phyloP scores from a whole-genome alignment of 2,888 invertebrate genomes.

The Parelbella ahira region DNA sequence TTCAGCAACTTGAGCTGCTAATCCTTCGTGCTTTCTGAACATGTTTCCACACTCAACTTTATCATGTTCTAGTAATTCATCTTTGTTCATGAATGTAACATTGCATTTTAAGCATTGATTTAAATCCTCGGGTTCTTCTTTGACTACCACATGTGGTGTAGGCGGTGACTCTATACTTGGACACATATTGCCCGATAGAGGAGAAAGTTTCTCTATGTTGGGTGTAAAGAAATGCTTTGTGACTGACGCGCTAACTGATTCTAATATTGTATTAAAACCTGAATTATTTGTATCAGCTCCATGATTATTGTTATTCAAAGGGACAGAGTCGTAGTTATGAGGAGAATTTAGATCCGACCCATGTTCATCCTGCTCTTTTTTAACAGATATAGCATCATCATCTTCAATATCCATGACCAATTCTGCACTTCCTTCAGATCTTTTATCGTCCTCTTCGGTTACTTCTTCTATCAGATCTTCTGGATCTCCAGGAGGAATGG shows the following conservation, averaged over 20 bases:
- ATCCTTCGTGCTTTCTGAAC: conserved; percentile 84
- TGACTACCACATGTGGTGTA: conserved; percentile 49
- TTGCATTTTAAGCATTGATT: conserved; percentile 82
- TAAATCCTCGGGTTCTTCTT: conserved; percentile 62
- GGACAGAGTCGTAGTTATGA: conserved; percentile 55
- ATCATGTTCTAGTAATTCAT: conserved; percentile 86
- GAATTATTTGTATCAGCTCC: conserved; percentile 76
- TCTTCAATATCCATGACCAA: conserved; percentile 86
- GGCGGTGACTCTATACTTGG: conserved; percentile 58
- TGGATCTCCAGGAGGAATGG: conserved; percentile 64
- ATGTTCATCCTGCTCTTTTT: conserved; percentile 65
- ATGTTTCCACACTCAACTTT: conserved; percentile 81
- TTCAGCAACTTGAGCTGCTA: conserved; percentile 88
- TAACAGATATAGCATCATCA: conserved; percentile 70
- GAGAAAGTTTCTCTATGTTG: conserved; percentile 84
- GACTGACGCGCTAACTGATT: conserved; percentile 87
- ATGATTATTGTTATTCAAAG: conserved; percentile 49
- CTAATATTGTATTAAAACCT: conserved; percentile 85
- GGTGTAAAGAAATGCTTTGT: conserved; percentile 87
- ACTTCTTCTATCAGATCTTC: conserved; percentile 83
- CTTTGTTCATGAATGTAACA: conserved; percentile 78
- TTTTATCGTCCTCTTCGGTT: conserved; percentile 79
- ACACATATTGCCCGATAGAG: conserved; percentile 71
- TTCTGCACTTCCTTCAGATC: conserved; percentile 79
- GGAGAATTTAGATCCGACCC: conserved; percentile 46